phyloP scores from a whole-genome alignment of 2,113 vertebrate genomes.

The Orthonyx spaldingii region DNA sequence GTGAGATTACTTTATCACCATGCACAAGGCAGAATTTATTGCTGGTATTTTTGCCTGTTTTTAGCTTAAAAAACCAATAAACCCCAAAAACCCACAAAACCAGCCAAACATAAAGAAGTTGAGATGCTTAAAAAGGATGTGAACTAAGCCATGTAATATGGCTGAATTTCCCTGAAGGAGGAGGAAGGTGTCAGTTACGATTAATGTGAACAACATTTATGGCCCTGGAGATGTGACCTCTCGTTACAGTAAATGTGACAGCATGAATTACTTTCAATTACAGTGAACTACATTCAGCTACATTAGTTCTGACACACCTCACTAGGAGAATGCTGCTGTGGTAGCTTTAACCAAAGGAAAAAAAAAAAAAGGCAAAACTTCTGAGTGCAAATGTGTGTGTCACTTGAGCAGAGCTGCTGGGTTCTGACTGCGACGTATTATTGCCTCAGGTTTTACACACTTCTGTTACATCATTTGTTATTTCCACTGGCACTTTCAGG shows the following conservation, averaged over 20 bases:
- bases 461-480: neutral
- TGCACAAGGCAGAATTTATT: neutral
- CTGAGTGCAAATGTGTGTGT: neutral
- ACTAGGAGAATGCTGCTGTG: constrained; percentile 44
- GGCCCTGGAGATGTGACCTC: constrained; percentile 66
- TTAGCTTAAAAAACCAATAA: neutral
- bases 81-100: neutral
- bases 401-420: neutral
- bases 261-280: constrained; percentile 75
- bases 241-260: constrained; percentile 73
- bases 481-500: constrained; percentile 7
- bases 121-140: constrained; percentile 34
- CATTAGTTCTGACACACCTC: constrained; percentile 58
- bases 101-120: neutral
- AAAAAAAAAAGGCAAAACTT: neutral
- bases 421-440: neutral
- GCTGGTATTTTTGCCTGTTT: neutral
- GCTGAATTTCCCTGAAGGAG: constrained; percentile 58
- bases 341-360: neutral
- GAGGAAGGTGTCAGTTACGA: constrained; percentile 66
- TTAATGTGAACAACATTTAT: constrained; percentile 66
- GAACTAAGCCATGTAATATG: neutral
- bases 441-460: neutral
- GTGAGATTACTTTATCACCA: neutral
- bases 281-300: constrained; percentile 51